Evolutionary conservation across 2,888 invertebrate species (phyloP).

Genomic region (Mamestra brassicae): DNA sequence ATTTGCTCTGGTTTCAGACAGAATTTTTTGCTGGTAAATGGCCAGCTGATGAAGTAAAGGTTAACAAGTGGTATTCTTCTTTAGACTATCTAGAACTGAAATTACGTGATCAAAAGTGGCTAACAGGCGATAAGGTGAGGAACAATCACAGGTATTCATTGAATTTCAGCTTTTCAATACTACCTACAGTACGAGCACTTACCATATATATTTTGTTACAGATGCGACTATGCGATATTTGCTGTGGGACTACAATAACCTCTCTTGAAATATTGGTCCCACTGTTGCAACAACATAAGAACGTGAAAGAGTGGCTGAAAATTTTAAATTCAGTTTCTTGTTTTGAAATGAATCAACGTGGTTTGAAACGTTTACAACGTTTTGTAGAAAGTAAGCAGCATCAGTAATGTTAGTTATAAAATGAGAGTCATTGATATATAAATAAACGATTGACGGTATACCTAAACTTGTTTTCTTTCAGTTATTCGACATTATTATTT

Average conservation of each 20-base stretch:
- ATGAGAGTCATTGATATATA: neutral
- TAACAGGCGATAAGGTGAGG: constrained; percentile 80
- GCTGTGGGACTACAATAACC: constrained; percentile 85
- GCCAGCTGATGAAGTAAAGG: constrained; percentile 65
- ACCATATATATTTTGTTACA: constrained; percentile 67
- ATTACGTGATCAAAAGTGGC: constrained; percentile 74
- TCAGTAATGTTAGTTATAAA: neutral
- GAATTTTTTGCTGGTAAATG: constrained; percentile 78
- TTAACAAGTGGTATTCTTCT: constrained; percentile 75
- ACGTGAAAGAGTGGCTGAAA: constrained; percentile 82
- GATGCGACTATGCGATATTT: constrained; percentile 84
- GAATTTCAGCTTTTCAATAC: neutral
- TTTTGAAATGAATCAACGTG: constrained; percentile 77
- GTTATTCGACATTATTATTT: neutral
- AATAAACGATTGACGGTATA: constrained; percentile 2
- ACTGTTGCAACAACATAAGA: constrained; percentile 75
- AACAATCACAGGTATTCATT: neutral
- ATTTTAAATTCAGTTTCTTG: constrained; percentile 73
- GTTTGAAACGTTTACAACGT: constrained; percentile 73
- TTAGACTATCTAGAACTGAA: constrained; percentile 79
- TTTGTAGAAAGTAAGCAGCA: constrained; percentile 62
- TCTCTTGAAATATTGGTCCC: constrained; percentile 84
- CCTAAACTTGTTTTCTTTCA: neutral
- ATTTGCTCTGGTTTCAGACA: constrained; percentile 67
- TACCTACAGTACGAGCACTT: neutral